Conservation (phyloP, 2,113 vertebrate species). For the Sturnus vulgaris region DNA sequence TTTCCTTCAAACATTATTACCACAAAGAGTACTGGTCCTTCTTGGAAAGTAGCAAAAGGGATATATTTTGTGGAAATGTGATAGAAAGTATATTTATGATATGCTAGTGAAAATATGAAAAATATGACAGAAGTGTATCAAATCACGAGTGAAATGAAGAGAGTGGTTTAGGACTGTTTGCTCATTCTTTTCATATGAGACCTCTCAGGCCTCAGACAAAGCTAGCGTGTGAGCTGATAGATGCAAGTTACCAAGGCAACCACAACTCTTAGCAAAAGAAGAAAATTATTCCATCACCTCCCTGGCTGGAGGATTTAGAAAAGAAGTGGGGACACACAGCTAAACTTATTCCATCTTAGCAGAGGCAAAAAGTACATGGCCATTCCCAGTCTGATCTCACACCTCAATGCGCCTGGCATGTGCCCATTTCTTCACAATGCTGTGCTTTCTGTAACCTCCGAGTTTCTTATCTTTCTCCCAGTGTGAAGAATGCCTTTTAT, state of each 20-base stretch:
- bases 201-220: neutral
- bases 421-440: fast-evolving
- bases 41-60: neutral
- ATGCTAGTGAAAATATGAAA: neutral
- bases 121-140: neutral
- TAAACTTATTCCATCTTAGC: neutral
- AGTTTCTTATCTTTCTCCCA: neutral
- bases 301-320: neutral
- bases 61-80: neutral
- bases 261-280: neutral
- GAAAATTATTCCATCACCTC: neutral
- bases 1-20: neutral
- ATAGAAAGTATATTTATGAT: neutral
- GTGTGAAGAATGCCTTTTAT: neutral
- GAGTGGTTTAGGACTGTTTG: neutral
- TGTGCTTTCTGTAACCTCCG: neutral
- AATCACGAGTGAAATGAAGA: neutral
- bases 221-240: neutral
- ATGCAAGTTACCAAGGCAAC: neutral
- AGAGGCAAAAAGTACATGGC: fast-evolving
- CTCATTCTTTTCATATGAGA: neutral
- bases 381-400: fast-evolving
- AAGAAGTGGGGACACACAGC: neutral
- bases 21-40: fast-evolving
- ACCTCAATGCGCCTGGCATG: neutral